These are phyloP conservation scores for Upupa epops DNA, from an alignment of 2,113 vertebrate species.

Conservation along the genomic window DNA sequence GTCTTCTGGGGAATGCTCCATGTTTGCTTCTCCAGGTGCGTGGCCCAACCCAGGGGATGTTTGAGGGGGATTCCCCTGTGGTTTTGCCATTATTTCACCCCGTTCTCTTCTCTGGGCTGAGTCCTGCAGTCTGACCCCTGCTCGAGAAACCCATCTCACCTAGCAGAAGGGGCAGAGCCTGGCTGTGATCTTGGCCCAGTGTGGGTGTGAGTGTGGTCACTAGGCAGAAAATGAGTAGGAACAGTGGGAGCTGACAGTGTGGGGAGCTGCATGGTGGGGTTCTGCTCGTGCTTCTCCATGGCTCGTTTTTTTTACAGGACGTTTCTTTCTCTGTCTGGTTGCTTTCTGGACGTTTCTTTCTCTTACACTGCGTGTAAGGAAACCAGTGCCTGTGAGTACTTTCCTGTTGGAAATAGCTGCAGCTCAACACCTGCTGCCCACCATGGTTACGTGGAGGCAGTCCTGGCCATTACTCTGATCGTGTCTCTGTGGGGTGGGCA, in stretches of 20 bases:
- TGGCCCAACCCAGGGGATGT: background rate
- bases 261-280: accelerated
- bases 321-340: background rate
- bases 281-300: background rate
- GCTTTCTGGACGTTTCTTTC: background rate
- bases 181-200: background rate
- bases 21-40: background rate
- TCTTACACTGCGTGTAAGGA: background rate
- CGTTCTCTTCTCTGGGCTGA: background rate
- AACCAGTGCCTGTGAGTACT: background rate
- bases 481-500: accelerated
- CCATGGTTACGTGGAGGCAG: accelerated
- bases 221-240: background rate
- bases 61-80: background rate
- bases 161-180: background rate
- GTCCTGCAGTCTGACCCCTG: background rate
- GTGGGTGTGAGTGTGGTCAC: accelerated
- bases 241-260: accelerated
- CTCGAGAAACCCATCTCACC: accelerated
- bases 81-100: background rate
- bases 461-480: background rate
- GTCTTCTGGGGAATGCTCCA: background rate
- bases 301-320: background rate
- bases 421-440: background rate
- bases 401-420: background rate